Conservation (phyloP, 2,797 vertebrate species). For the Pterois miles region DNA sequence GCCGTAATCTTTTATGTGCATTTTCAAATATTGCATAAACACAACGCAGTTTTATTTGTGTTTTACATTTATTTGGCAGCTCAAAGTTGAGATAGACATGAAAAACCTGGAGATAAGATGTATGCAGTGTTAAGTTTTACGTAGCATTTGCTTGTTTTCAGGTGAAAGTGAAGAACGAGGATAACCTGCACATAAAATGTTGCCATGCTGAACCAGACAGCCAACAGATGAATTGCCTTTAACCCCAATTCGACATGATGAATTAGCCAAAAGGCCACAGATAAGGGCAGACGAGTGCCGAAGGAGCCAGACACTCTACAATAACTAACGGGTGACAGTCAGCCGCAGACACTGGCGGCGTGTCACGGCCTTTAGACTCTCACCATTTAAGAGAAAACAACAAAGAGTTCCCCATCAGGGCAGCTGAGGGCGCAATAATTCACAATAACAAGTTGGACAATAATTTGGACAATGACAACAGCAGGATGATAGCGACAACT, state of each 20-base stretch:
- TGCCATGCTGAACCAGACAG: background rate
- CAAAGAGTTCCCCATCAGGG: background rate
- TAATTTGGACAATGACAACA: background rate
- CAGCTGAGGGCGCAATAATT: constrained; percentile 6
- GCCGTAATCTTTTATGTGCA: background rate
- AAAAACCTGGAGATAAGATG: background rate
- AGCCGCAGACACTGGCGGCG: background rate
- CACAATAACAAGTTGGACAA: background rate
- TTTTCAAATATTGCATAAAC: background rate
- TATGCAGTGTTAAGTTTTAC: background rate
- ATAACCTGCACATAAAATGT: background rate
- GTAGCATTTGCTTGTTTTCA: background rate
- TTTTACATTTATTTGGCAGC: background rate
- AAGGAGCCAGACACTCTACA: background rate
- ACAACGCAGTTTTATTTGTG: background rate
- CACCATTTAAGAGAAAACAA: background rate
- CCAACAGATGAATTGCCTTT: background rate
- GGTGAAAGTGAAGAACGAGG: background rate
- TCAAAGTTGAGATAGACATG: background rate
- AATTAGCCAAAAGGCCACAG: background rate
- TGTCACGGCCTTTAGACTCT: background rate
- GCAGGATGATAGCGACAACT: background rate
- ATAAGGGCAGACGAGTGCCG: background rate
- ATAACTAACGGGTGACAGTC: background rate
- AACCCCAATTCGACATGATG: background rate